Conservation (phyloP, 2,888 invertebrate species). For the Cremastinae sp. region DNA sequence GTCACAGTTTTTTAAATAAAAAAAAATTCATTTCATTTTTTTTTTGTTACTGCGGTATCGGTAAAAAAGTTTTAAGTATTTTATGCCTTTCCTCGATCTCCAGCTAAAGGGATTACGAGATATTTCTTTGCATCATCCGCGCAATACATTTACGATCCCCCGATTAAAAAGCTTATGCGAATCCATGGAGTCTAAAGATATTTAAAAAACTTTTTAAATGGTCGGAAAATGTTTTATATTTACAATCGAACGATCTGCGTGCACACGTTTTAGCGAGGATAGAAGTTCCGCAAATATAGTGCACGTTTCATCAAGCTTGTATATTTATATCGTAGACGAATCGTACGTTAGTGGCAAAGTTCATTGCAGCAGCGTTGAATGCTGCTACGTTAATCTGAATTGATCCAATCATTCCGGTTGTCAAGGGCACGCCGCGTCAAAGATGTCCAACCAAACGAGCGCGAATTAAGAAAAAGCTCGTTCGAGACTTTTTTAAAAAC, state of each 20-base stretch:
- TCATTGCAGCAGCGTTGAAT: constrained; percentile 55
- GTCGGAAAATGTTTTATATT: constrained; percentile 40
- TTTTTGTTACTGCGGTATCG: too few relatives aligned
- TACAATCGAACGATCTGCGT: constrained; percentile 35
- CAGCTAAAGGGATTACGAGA: too few relatives aligned
- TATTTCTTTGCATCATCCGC: constrained; percentile 42
- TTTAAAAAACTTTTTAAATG: constrained; percentile 21
- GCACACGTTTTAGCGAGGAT: constrained; percentile 16
- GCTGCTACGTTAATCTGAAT: constrained; percentile 62
- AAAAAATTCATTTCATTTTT: too few relatives aligned
- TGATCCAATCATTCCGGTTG: constrained; percentile 59
- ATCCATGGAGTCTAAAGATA: background rate
- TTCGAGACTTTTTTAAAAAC: background rate
- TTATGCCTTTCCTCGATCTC: too few relatives aligned
- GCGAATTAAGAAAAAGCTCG: constrained; percentile 24
- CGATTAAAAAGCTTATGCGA: constrained; percentile 39
- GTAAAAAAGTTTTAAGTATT: too few relatives aligned
- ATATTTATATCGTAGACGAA: constrained; percentile 24
- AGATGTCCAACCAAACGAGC: constrained; percentile 35
- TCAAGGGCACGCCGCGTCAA: constrained; percentile 46
- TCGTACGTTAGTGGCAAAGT: constrained; percentile 50
- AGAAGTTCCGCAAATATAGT: background rate
- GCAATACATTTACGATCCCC: constrained; percentile 57
- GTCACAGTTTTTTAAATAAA: too few relatives aligned
- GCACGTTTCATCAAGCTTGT: background rate